phyloP scores from a whole-genome alignment of 2,113 vertebrate genomes.

The Calidris pugnax region DNA sequence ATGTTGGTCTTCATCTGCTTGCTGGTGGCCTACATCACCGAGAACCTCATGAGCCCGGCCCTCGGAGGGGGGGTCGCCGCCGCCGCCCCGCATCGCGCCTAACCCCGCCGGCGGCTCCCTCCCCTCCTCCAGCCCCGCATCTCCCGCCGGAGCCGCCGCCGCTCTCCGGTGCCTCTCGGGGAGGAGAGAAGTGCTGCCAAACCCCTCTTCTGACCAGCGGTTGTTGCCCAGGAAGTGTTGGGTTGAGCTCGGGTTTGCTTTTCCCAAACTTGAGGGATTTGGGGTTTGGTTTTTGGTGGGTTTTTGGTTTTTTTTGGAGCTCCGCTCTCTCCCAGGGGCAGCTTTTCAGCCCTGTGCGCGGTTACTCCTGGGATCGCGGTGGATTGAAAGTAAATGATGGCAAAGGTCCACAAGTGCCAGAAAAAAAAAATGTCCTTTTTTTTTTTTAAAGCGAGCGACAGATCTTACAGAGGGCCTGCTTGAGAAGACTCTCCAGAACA shows the following conservation, averaged over 20 bases:
- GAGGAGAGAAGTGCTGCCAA: not conserved
- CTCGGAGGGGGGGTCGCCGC: constrained; percentile 65
- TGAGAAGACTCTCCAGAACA: not conserved
- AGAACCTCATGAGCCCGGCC: constrained; percentile 84
- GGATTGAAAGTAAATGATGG: not conserved
- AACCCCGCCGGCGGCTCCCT: not conserved
- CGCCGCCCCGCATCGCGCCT: not conserved
- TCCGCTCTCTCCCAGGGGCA: not conserved
- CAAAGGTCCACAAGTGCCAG: constrained; percentile 12
- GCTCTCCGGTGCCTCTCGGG: not conserved
- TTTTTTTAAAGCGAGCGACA: not conserved
- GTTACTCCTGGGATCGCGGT: not conserved
- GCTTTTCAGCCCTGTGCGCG: fast-evolving
- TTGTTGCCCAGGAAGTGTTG: not conserved
- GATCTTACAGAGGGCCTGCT: not conserved
- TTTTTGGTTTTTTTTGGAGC: not conserved
- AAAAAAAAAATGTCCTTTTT: not conserved
- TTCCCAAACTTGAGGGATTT: fast-evolving
- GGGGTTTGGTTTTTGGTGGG: not conserved
- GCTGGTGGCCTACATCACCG: constrained; percentile 96
- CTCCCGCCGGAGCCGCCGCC: not conserved
- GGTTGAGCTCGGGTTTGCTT: not conserved
- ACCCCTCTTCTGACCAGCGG: not conserved
- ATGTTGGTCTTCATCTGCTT: constrained; percentile 98
- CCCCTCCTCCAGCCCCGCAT: not conserved